Base-by-base conservation (phyloP, 2,113 vertebrate species). In the Empidonax alnorum region DNA sequence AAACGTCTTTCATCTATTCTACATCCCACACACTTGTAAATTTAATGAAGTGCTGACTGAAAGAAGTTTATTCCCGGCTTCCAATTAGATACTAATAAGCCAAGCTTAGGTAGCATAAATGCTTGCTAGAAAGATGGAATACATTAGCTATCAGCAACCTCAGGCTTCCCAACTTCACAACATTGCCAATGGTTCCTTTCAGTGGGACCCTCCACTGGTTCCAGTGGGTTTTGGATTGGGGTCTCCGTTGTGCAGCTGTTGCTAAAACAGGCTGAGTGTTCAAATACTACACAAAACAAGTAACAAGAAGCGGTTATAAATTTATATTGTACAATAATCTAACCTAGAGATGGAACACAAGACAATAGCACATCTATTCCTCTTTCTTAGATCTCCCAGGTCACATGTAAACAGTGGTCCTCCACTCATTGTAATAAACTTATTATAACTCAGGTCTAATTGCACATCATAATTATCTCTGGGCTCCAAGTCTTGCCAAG, bases 11-110 rank as follows among this genome's bases (percentile, higher is more conserved):
- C 42, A 85, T 84, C 56, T 76, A 35, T 63, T 89, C 67, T 3
- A 12, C 58, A 83, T 91, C 84, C 77, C 91, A 52, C 79, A 86
- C 25, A 52, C 73, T 68, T 93, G 76, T 75, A 94, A 77, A 91
- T 79, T 77, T 87, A 84, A 92, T 76, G 80, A 92, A 93, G 49
- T 72, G 77, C 77, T 79, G 53, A 84, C 69, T 89, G 35, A 87
- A 89, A 85, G 28, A 89, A 94, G 73, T 87, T 92, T 78, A 89
- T 82, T 71, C 41, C 44, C 37, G 22, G 17, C 25, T 84, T 94
- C 49, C 74, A 91, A 68, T 78, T 91, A 92, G 76, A 68, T 69
- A 87, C 69, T 78, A 86, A 56, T 41, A 90, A 76, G 33, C 31
- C 88, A 91, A 88, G 30, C 42, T 71, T 73, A 73, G 49, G 50